Base-by-base conservation (phyloP, 2,888 invertebrate species). In the Harpagoxenus sublaevis region DNA sequence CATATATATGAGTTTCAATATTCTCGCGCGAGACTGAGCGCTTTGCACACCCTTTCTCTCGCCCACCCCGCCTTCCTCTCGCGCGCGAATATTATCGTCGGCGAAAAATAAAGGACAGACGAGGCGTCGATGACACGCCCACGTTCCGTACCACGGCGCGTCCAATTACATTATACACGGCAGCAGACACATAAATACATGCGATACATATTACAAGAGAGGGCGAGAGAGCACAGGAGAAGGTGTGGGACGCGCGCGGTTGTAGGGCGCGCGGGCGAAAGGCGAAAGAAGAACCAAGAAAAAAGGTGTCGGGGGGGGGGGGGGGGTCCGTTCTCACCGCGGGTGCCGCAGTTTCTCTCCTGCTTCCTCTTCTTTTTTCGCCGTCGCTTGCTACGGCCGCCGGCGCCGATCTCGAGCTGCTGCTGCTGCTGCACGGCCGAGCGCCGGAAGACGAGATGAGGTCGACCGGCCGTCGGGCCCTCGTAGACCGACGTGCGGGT, bases 341-440 rank as follows among this genome's bases (percentile, higher is more conserved):
- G 94, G 81, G 95, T 95, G 84, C 95, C 95, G 89, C 95, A 95
- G 87, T 94, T 95, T 92, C 95, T 96, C 93, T 95, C 95, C 90
- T 95, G 95, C 93, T 95, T 95, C 94, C 94, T 95, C 93, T 94
- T 95, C 95, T 95, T 95, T 93, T 95, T 96, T 51, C 91, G 90
- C 42, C 92, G 91, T 15, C 91, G 92, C 86, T 84, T 91, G 83
- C 82, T 77, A 60, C 90, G 90, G 39, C 85, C 87, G 45, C 82
- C 75, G 83, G 79, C 85, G 73, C 86, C 87, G 81, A 89, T 89
- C 85, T 90, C 86, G 85, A 89, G 86, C 83, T 83, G 87, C 79
- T 74, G 85, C 68, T 89, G 83, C 63, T 51, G 87, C 63, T 74
- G 83, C 48, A 88, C 88, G 68, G 74, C 65, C 62, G 88, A 88